Conservation (phyloP, 2,888 invertebrate genomes). For the Drosophila colorata region DNA sequence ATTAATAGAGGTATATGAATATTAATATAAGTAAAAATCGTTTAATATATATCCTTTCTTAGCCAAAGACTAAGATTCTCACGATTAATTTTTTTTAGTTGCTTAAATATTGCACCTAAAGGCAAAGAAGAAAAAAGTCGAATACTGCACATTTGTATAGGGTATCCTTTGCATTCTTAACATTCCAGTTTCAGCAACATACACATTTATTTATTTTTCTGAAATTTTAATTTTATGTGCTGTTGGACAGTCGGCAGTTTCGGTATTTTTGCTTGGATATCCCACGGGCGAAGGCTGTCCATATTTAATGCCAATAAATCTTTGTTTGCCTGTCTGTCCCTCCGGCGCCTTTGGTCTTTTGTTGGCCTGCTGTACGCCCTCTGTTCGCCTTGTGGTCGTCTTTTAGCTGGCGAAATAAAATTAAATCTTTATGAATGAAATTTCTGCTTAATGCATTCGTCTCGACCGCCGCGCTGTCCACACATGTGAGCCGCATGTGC, state of each 20-base stretch:
- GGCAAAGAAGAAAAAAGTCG: not conserved
- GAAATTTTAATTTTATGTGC: conserved; percentile 38
- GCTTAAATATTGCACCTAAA: not conserved
- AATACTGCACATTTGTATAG: not conserved
- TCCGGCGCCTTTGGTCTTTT: not conserved
- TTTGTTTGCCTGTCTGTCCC: conserved; percentile 30
- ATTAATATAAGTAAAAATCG: too few species aligned
- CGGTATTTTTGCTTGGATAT: conserved; percentile 36
- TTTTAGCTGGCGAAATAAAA: conserved; percentile 51
- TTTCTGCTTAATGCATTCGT: conserved; percentile 68
- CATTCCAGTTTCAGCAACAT: not conserved
- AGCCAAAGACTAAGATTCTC: not conserved
- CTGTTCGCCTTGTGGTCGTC: conserved; percentile 58
- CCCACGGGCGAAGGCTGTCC: conserved; percentile 40
- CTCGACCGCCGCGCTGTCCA: conserved; percentile 35
- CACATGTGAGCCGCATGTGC: conserved; percentile 69
- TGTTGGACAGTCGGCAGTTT: conserved; percentile 12
- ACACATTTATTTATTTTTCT: conserved; percentile 19
- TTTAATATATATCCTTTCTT: too few species aligned
- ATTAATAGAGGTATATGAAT: too few species aligned
- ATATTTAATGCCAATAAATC: conserved; percentile 61
- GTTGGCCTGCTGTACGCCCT: conserved; percentile 27
- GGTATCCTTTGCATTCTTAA: conserved; percentile 4
- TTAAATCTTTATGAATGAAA: conserved; percentile 73
- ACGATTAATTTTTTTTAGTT: not conserved